These are phyloP conservation scores for Epinotia bilunana DNA, from an alignment of 2,888 invertebrate genomes.

Conservation along the genomic window DNA sequence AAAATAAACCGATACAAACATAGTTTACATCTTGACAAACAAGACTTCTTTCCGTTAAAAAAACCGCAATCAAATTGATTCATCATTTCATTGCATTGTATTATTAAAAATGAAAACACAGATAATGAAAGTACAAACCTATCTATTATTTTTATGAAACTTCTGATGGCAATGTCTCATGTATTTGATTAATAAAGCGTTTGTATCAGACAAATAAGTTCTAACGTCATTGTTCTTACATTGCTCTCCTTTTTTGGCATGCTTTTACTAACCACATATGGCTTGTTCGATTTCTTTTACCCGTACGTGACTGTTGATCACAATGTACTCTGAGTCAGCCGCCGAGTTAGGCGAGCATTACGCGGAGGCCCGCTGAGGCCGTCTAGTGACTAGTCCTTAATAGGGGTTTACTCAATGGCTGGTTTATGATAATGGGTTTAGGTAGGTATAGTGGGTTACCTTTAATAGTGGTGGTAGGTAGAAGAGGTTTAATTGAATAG, in stretches of 20 bases:
- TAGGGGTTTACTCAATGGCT: conserved; percentile 17
- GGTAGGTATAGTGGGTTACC: background rate
- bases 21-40: too few species aligned
- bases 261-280: conserved; percentile 10
- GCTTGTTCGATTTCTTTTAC: conserved; percentile 14
- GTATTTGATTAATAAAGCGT: too few species aligned
- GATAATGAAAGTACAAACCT: too few species aligned
- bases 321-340: conserved; percentile 14
- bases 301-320: conserved; percentile 4
- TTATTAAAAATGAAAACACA: too few species aligned
- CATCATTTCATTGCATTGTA: too few species aligned
- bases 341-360: conserved; percentile 13
- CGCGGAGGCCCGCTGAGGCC: conserved; percentile 15
- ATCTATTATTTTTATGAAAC: too few species aligned
- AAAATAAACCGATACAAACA: too few species aligned
- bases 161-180: too few species aligned
- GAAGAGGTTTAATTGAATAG: background rate
- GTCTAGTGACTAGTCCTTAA: conserved; percentile 32
- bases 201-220: background rate
- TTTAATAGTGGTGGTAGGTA: conserved; percentile 2
- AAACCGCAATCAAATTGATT: too few species aligned
- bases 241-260: background rate
- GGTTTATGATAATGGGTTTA: conserved; percentile 15
- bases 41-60: too few species aligned
- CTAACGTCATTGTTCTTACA: background rate